Evolutionary conservation across 2,113 vertebrate species (phyloP).

Genomic region (Dromiciops gliroides): DNA sequence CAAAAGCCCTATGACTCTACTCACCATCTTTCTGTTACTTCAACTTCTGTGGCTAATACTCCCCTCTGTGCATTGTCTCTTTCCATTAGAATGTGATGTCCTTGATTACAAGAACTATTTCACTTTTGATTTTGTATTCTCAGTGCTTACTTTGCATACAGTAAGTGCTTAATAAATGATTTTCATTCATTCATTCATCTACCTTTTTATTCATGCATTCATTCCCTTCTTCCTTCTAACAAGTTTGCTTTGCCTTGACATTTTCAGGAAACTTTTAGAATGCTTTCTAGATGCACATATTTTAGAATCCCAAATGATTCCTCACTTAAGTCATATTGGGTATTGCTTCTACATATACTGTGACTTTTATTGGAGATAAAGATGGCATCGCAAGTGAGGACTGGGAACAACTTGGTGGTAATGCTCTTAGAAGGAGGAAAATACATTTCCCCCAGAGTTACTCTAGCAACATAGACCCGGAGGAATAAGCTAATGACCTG

Average conservation of each 20-base stretch:
- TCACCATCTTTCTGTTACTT: background rate
- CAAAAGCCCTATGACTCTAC: background rate
- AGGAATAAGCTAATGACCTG: slow-evolving; percentile 60
- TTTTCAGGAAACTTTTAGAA: slow-evolving; percentile 51
- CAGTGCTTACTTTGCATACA: background rate
- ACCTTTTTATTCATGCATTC: background rate
- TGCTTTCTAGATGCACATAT: slow-evolving; percentile 45
- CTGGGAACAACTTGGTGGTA: background rate
- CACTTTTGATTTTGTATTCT: background rate
- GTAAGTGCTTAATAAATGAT: background rate
- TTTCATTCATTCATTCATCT: background rate
- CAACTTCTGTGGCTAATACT: background rate
- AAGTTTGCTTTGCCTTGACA: slow-evolving; percentile 49
- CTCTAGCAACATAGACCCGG: slow-evolving; percentile 20
- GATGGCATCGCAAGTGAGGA: slow-evolving; percentile 4
- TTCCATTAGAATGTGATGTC: background rate
- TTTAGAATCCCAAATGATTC: slow-evolving; percentile 58
- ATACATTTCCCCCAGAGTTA: slow-evolving; percentile 15
- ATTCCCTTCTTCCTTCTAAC: slow-evolving; percentile 7
- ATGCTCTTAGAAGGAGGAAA: slow-evolving; percentile 23
- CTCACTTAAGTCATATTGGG: slow-evolving; percentile 25
- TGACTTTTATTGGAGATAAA: slow-evolving; percentile 53
- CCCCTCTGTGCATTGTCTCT: background rate
- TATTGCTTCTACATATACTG: slow-evolving; percentile 41
- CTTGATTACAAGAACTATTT: background rate